Evolutionary conservation across 2,888 invertebrate genomes (phyloP).

Genomic region (Isoperla grammatica): DNA sequence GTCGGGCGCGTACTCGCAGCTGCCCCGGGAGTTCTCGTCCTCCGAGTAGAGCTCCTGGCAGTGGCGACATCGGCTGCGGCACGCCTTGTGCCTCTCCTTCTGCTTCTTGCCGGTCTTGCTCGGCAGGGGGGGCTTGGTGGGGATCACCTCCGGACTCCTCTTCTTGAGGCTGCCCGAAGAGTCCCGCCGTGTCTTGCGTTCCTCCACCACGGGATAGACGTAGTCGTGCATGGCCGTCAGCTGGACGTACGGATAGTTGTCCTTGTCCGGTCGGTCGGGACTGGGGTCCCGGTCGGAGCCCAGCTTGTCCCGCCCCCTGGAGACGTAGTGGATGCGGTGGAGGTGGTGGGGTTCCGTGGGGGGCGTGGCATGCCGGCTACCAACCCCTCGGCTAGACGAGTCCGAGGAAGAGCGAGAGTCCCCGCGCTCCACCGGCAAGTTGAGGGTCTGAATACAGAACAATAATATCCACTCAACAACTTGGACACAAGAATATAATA

Average conservation of each 20-base stretch:
- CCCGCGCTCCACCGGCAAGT: slow-evolving; percentile 73
- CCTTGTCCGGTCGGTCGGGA: slow-evolving; percentile 39
- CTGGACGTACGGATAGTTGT: slow-evolving; percentile 79
- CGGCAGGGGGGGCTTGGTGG: slow-evolving; percentile 42
- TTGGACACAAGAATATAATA: slow-evolving; percentile 2
- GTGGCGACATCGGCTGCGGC: slow-evolving; percentile 55
- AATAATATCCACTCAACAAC: not conserved
- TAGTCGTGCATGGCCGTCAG: slow-evolving; percentile 80
- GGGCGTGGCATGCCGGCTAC: slow-evolving; percentile 29
- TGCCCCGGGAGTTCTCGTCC: slow-evolving; percentile 79
- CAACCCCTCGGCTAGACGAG: slow-evolving; percentile 50
- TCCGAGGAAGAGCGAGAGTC: slow-evolving; percentile 74
- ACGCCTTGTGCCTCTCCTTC: slow-evolving; percentile 40
- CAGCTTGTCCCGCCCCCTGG: slow-evolving; percentile 44
- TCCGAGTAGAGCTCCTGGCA: slow-evolving; percentile 77
- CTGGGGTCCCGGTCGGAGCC: slow-evolving; percentile 34
- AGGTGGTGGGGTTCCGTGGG: slow-evolving; percentile 43
- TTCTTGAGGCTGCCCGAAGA: slow-evolving; percentile 62
- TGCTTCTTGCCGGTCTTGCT: slow-evolving; percentile 37
- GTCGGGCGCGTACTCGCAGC: slow-evolving; percentile 84
- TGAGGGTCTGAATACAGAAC: slow-evolving; percentile 63
- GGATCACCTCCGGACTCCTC: slow-evolving; percentile 50
- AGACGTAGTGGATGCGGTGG: slow-evolving; percentile 57
- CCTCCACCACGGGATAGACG: slow-evolving; percentile 70
- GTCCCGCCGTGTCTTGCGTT: slow-evolving; percentile 45